Evolutionary conservation across 2,113 vertebrate genomes (phyloP).

Genomic region (Sturnus vulgaris): DNA sequence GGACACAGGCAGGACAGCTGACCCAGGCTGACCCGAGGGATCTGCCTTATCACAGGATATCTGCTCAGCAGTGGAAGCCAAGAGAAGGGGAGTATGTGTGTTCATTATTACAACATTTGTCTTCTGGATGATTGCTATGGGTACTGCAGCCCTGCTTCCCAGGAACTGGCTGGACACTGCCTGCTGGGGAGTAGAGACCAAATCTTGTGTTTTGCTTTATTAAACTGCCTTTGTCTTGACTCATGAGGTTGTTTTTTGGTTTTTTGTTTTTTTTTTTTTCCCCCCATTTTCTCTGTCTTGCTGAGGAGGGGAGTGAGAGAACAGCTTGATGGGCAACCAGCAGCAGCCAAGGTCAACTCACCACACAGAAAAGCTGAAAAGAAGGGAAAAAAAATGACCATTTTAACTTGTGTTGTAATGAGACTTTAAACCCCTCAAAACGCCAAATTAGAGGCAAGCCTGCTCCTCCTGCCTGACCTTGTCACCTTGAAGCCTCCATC

Average conservation of each 20-base stretch:
- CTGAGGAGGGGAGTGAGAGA: not conserved
- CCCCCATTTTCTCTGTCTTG: not conserved
- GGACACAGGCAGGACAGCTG: not conserved
- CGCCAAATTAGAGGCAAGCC: not conserved
- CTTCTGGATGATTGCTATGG: accelerated
- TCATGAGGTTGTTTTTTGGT: not conserved
- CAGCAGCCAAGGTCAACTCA: not conserved
- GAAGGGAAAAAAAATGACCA: accelerated
- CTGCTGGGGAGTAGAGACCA: not conserved
- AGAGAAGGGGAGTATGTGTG: not conserved
- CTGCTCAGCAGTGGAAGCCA: not conserved
- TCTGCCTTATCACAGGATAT: accelerated
- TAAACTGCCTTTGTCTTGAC: not conserved
- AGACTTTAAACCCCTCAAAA: not conserved
- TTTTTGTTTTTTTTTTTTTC: too few species aligned
- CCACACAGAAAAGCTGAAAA: not conserved
- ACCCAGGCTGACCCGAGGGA: not conserved
- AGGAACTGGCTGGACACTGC: not conserved
- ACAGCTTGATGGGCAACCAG: not conserved
- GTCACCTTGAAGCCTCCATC: not conserved
- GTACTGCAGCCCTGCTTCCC: not conserved
- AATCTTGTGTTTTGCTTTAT: not conserved
- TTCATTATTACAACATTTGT: not conserved
- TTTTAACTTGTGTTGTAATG: not conserved
- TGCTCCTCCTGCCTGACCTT: not conserved